Percentiles rank a stretch among this genome's conserved stretches.
phyloP scores from a whole-genome alignment of 2,888 invertebrate species.

The Keiferia lycopersicella region DNA sequence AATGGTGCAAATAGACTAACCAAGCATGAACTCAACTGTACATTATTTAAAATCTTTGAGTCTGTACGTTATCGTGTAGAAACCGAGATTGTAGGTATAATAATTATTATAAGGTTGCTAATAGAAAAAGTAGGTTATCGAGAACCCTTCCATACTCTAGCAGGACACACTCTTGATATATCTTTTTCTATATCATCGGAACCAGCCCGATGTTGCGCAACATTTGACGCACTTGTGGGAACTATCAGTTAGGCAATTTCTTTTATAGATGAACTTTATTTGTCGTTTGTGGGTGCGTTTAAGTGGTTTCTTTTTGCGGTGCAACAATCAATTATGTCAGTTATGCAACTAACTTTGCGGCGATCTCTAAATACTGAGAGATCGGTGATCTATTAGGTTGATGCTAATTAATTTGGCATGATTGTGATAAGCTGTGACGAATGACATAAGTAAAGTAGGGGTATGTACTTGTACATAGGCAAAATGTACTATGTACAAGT shows the following conservation, averaged over 20 bases:
- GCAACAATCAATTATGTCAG: constrained; percentile 46
- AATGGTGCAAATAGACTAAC: too few species aligned
- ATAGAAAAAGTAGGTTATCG: too few species aligned
- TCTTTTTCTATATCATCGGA: constrained; percentile 68
- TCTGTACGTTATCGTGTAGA: too few species aligned
- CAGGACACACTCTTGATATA: background rate
- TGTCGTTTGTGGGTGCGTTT: constrained; percentile 39
- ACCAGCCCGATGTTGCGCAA: constrained; percentile 76
- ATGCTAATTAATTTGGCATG: constrained; percentile 25
- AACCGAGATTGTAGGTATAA: too few species aligned
- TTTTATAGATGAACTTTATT: constrained; percentile 43
- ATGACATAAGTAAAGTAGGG: background rate
- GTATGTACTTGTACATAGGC: too few species aligned
- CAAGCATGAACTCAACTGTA: too few species aligned
- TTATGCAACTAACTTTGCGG: constrained; percentile 27
- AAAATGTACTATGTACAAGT: too few species aligned
- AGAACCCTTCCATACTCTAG: background rate
- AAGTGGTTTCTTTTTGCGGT: constrained; percentile 40
- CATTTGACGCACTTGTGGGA: constrained; percentile 71
- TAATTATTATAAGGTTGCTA: background rate
- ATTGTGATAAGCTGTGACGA: constrained; percentile 22
- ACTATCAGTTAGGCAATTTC: constrained; percentile 60
- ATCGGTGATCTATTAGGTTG: constrained; percentile 26
- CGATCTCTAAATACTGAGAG: constrained; percentile 26
- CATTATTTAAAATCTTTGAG: too few species aligned